Percentiles rank a stretch among this genome's conserved stretches.
These are phyloP conservation scores for Orius insidiosus DNA, from an alignment of 1,140 invertebrate species.

Conservation along the genomic window DNA sequence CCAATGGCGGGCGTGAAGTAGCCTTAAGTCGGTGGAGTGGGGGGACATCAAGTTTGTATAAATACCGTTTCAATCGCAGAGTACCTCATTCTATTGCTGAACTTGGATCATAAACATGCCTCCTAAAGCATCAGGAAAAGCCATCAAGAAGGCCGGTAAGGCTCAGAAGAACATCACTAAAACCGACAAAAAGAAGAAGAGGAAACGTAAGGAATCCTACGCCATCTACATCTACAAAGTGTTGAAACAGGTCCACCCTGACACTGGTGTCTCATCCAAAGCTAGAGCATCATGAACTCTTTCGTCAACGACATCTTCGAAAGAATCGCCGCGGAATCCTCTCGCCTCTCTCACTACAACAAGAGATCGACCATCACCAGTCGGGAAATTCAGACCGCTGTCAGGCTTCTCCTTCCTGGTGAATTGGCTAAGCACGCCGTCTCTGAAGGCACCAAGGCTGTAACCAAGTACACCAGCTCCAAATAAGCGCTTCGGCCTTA, in stretches of 20 bases:
- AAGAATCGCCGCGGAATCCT: conserved; percentile 47
- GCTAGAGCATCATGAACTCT: conserved; percentile 36
- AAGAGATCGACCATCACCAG: conserved; percentile 40
- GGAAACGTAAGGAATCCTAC: conserved; percentile 45
- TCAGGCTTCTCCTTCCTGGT: conserved; percentile 35
- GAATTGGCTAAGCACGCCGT: conserved; percentile 30
- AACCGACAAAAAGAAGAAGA: conserved; percentile 32
- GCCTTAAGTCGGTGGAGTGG: too few relatives aligned
- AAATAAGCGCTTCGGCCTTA: conserved; percentile 31
- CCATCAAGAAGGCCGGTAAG: conserved; percentile 35
- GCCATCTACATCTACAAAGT: conserved; percentile 54
- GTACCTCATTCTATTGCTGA: neutral
- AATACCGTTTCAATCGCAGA: too few relatives aligned
- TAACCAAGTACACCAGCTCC: conserved; percentile 26
- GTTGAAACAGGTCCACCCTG: conserved; percentile 46
- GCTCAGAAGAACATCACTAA: conserved; percentile 35
- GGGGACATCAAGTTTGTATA: too few relatives aligned
- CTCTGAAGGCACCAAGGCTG: conserved; percentile 23
- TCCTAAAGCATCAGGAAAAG: conserved; percentile 24
- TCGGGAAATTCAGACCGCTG: conserved; percentile 29
- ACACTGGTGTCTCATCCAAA: conserved; percentile 28
- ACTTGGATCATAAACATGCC: conserved; percentile 20
- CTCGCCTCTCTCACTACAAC: conserved; percentile 50
- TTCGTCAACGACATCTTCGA: conserved; percentile 34
- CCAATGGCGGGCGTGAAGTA: too few relatives aligned